phyloP scores from a whole-genome alignment of 2,888 invertebrate species.

The Xanthorhoe spadicearia region DNA sequence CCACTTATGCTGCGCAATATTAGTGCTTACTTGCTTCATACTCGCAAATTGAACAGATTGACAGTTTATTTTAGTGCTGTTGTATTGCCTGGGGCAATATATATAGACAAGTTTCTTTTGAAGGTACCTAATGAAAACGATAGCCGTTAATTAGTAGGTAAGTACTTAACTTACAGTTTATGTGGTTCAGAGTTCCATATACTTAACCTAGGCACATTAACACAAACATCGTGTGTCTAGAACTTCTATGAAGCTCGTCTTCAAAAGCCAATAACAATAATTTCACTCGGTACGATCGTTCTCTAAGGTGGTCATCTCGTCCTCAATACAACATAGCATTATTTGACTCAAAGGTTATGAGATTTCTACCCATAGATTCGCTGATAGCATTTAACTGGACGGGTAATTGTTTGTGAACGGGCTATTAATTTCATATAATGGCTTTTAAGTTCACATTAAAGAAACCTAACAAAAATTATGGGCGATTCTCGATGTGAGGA shows the following conservation, averaged over 20 bases:
- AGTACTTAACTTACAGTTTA: no score
- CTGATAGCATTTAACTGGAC: conserved; percentile 80
- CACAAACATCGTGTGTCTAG: background rate
- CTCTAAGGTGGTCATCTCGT: conserved; percentile 50
- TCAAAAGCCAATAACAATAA: conserved; percentile 7
- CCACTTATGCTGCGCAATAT: conserved; percentile 53
- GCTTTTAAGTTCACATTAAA: conserved; percentile 70
- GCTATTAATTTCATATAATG: conserved; percentile 80
- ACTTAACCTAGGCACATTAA: no score
- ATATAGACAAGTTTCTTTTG: background rate
- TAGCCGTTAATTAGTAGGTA: background rate
- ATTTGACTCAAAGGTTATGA: conserved; percentile 79
- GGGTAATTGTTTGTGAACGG: conserved; percentile 79
- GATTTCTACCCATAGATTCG: conserved; percentile 80
- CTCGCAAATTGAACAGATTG: conserved; percentile 43
- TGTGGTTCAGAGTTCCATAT: no score
- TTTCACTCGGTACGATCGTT: conserved; percentile 53
- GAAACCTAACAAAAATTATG: conserved; percentile 74
- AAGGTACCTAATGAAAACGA: background rate
- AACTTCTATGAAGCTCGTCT: background rate
- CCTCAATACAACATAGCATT: conserved; percentile 48
- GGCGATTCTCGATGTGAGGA: conserved; percentile 57
- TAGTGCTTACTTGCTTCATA: conserved; percentile 46
- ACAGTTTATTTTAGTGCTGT: conserved; percentile 14
- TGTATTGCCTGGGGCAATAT: background rate